phyloP scores from a whole-genome alignment of 1,140 invertebrate genomes.

The Berghia stephanieae region DNA sequence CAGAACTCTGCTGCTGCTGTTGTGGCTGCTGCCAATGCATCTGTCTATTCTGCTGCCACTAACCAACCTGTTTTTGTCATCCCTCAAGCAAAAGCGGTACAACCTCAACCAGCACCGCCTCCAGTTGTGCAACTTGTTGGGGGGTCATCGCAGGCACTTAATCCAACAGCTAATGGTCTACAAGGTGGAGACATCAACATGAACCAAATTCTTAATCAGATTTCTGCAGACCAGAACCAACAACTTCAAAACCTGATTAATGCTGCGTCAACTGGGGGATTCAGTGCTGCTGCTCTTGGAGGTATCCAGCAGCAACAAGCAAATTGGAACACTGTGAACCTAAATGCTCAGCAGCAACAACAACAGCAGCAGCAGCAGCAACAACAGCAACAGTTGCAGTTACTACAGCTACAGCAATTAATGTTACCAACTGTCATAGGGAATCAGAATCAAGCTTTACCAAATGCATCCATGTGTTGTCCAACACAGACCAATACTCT shows the following conservation, averaged over 20 bases:
- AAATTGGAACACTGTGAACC: too few species aligned
- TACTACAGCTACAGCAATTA: slow-evolving; percentile 20
- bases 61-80: slow-evolving; percentile 29
- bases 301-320: slow-evolving; percentile 32
- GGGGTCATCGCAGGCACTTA: not conserved
- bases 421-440: slow-evolving; percentile 27
- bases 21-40: not conserved
- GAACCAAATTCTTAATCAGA: not conserved
- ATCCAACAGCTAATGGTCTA: not conserved
- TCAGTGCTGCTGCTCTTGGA: too few species aligned
- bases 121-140: slow-evolving; percentile 20
- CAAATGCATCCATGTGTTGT: slow-evolving; percentile 12
- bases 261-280: slow-evolving; percentile 29
- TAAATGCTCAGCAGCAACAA: not conserved
- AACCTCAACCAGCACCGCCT: slow-evolving; percentile 14
- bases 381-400: slow-evolving; percentile 27
- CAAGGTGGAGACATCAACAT: not conserved
- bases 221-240: not conserved
- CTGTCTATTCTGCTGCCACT: slow-evolving; percentile 19
- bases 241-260: slow-evolving; percentile 11
- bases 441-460: slow-evolving; percentile 18
- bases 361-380: slow-evolving; percentile 17
- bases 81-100: slow-evolving; percentile 20
- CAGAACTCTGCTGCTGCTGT: too few species aligned
- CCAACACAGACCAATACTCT: slow-evolving; percentile 7